Base-by-base conservation (phyloP, 2,888 invertebrate species). In the Tethea ocularis region DNA sequence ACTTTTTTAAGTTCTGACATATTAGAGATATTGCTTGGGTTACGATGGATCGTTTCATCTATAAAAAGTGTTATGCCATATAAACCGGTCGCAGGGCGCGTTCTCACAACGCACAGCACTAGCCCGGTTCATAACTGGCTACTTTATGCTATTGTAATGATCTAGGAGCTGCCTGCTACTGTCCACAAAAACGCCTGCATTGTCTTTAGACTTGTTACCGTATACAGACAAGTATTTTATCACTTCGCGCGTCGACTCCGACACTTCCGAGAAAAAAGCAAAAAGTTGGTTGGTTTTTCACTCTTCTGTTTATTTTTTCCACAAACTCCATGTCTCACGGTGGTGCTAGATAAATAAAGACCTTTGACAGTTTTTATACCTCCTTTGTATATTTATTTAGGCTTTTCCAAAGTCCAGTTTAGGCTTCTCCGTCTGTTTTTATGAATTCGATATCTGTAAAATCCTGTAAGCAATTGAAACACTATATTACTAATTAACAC, bases 121-220 rank as follows among this genome's bases (percentile, higher is more conserved):
- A 15, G 78, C 80, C 72, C 71, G 86, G 84, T 84, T 89, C 88
- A 90, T 91, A 91, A 89, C 91, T 87, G 88, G 87, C 87, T 86
- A 87, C 86, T 90, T 89, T 88, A 88, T 88, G 87, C 90, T 85
- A 89, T 91, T 91, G 91, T 91, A 89, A 89, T 87, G 88, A 87
- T 87, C 90, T 90, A 91, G 88, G 83, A 83, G 86, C 77, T 79
- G 85, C 84, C 77, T 79, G 85, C 84, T 81, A 80, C 80, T 78
- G 77, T 73, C 69, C 68, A 86, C 85, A 92, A 91, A 91, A 92
- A 91, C 84, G 73, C 72, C 74, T 69, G 84, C 87, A 91, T 89
- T 91, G 90, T 91, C 83, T 88, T 75, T 81, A 82, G 84, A 79
- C 84, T 80, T 83, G 83, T 86, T 86, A 79, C 87, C 85, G 78